Percentiles rank a stretch among this genome's conserved stretches.
phyloP scores from a whole-genome alignment of 2,888 invertebrate species.

The Adelphocoris suturalis region DNA sequence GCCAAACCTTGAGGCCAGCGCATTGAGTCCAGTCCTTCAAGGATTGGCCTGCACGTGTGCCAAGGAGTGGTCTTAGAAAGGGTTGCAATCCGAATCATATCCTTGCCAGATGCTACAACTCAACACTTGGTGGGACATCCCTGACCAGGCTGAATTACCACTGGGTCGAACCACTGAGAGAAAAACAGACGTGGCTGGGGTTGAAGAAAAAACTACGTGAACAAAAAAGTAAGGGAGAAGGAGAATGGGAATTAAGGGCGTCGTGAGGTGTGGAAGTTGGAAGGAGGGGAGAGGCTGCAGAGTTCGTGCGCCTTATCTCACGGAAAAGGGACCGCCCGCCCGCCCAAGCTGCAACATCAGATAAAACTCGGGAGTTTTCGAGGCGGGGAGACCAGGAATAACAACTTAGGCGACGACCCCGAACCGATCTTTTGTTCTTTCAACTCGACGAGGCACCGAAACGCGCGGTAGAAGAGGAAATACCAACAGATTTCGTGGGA shows the following conservation, averaged over 20 bases:
- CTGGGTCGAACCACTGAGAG: neutral
- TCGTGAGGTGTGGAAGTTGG: constrained; percentile 36
- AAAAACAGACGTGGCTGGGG: neutral
- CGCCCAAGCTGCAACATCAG: neutral
- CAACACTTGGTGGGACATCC: neutral
- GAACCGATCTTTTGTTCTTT: neutral
- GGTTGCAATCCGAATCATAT: too few species aligned
- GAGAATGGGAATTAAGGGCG: constrained; percentile 22
- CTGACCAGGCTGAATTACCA: neutral
- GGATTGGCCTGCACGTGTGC: too few species aligned
- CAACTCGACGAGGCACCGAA: neutral
- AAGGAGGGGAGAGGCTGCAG: neutral
- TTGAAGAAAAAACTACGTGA: neutral
- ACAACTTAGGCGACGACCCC: neutral
- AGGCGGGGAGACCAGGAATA: constrained; percentile 6
- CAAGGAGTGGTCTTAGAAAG: too few species aligned
- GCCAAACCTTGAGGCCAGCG: too few species aligned
- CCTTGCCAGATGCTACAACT: too few species aligned
- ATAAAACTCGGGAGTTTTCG: constrained; percentile 7
- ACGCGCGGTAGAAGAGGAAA: neutral
- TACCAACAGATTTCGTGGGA: neutral
- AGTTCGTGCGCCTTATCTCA: constrained; percentile 38
- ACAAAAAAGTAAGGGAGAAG: neutral
- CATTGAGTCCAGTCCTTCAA: too few species aligned
- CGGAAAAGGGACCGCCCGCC: constrained; percentile 15